Evolutionary conservation across 1,140 invertebrate species (phyloP).

Genomic region (Cotesia vestalis): DNA sequence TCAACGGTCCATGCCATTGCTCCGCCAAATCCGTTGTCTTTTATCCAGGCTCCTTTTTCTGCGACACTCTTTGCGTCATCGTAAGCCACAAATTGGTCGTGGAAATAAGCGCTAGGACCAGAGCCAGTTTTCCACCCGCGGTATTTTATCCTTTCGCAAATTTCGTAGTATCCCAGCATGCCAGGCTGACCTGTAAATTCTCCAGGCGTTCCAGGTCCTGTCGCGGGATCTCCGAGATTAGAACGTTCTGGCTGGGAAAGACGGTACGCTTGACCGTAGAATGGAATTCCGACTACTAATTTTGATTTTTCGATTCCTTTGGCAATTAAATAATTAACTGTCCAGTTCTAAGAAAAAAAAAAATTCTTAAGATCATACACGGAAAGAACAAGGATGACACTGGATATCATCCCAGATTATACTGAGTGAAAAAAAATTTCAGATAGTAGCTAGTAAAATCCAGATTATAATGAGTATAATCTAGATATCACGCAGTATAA

Average conservation of each 20-base stretch:
- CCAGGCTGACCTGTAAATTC: conserved; percentile 88
- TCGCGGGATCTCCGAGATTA: conserved; percentile 65
- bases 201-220: conserved; percentile 79
- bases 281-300: conserved; percentile 84
- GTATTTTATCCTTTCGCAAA: conserved; percentile 77
- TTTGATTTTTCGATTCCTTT: conserved; percentile 83
- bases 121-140: conserved; percentile 50
- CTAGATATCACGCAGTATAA: too few species aligned
- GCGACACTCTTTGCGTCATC: conserved; percentile 81
- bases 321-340: conserved; percentile 76
- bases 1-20: conserved; percentile 91
- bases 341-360: conserved; percentile 46
- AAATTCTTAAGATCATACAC: neutral
- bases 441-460: too few species aligned
- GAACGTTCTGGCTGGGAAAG: conserved; percentile 67
- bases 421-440: too few species aligned
- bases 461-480: too few species aligned
- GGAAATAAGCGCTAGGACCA: conserved; percentile 82
- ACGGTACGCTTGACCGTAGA: conserved; percentile 89
- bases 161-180: conserved; percentile 90
- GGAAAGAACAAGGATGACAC: too few species aligned
- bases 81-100: conserved; percentile 90
- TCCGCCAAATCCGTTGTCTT: conserved; percentile 77
- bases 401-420: too few species aligned
- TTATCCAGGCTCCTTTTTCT: conserved; percentile 80